A percentile compares a stretch with the other conserved stretches of the same genome.
phyloP scores from a whole-genome alignment of 2,113 vertebrate genomes.

The Phalacrocorax carbo region DNA sequence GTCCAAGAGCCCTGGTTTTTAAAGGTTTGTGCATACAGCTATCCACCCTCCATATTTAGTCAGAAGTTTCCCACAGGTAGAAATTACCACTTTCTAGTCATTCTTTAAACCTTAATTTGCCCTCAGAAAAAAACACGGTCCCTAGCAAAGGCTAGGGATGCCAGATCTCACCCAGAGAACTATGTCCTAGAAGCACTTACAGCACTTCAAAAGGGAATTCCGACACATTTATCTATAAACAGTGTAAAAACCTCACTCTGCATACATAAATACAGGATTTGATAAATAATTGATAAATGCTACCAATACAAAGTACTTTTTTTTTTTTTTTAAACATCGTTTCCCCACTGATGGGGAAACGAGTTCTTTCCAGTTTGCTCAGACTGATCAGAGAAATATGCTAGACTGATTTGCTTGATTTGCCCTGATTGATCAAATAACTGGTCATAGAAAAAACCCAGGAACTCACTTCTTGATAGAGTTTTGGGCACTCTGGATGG shows the following conservation, averaged over 20 bases:
- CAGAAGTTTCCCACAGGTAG: not conserved
- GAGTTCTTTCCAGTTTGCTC: not conserved
- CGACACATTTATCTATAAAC: not conserved
- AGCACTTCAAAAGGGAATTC: not conserved
- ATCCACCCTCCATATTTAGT: not conserved
- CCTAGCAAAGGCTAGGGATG: not conserved
- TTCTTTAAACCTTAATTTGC: not conserved
- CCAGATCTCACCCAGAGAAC: not conserved
- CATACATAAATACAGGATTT: not conserved
- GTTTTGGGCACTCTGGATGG: constrained; percentile 88
- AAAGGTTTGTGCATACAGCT: not conserved
- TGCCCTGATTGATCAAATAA: not conserved
- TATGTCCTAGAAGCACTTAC: not conserved
- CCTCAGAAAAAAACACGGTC: not conserved
- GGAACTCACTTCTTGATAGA: constrained; percentile 89
- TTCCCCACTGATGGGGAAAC: not conserved
- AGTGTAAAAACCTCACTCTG: not conserved
- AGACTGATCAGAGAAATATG: not conserved
- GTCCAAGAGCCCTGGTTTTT: not conserved
- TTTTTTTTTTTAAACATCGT: not conserved
- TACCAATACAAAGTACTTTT: not conserved
- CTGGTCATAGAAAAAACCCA: not conserved
- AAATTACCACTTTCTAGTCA: not conserved
- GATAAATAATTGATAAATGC: not conserved
- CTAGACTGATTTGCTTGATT: not conserved